Base-by-base conservation (phyloP, 2,797 vertebrate species). In the Pseudochaenichthys georgianus region DNA sequence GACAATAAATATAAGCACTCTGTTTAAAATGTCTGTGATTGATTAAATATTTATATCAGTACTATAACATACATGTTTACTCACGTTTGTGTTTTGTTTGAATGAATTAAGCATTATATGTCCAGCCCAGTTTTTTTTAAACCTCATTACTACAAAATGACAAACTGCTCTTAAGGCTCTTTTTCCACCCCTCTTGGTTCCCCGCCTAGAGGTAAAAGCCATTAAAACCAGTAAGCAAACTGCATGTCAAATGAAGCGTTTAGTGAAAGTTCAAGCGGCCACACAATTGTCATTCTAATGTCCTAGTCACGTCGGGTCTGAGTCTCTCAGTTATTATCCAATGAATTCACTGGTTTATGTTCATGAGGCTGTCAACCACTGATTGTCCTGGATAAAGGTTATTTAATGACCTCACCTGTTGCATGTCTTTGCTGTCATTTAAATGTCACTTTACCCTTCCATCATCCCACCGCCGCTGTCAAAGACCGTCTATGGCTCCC, bases 221-320 rank as follows among this genome's bases (percentile, higher is more conserved):
- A 84, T 82, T 77, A 77, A 75, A 52, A 47, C 62, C 64, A 64
- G 69, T 43, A 70, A 76, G 71, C 64, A 85, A 75, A 82, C 21
- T 4, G 62, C 66, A 64, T 68, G 63, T 78, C 67, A 77, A 63
- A 80, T 76, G 5, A 76, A 70, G 80, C 73, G 82, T 73, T 82
- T 75, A 82, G 61, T 71, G 66, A 54, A 66, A 73, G 78, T 83
- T 76, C 64, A 83, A 76, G 47, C 42, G 61, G 58, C 64, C 72
- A 69, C n/a, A 77, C 61, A 65, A 82, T 83, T 74, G 74, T 67
- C 31, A 63, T 70, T 70, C 38, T 73, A 69, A 80, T 77, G 61
- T 78, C 15, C 57, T 73, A 53, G 75, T 80, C 71, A 70, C 60
- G 67, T 1, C 3, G 19, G 55, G 64, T 72, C 43, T 64, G 53